A percentile compares a stretch with the other conserved stretches of the same genome.
phyloP scores from a whole-genome alignment of 2,113 vertebrate species.

The Theropithecus gelada region DNA sequence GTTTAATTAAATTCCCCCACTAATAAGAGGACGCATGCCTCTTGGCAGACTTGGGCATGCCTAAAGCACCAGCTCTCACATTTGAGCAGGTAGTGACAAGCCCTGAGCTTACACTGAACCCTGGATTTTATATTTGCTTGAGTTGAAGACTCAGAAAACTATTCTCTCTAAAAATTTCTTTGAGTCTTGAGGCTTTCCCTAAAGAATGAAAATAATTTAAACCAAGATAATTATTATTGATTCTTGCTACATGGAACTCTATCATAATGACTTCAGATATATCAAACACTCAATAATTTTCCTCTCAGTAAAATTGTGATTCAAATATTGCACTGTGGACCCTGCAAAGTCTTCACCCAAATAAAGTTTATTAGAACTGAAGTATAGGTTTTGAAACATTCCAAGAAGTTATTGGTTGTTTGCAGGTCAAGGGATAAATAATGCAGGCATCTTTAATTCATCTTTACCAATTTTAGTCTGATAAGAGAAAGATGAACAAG shows the following conservation, averaged over 20 bases:
- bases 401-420: not conserved
- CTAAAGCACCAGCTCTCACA: not conserved
- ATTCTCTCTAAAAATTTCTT: constrained; percentile 11
- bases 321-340: not conserved
- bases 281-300: not conserved
- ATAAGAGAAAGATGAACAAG: not conserved
- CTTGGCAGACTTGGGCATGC: not conserved
- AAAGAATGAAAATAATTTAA: constrained; percentile 36
- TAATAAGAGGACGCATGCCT: constrained; percentile 33
- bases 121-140: not conserved
- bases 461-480: not conserved
- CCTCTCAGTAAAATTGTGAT: not conserved
- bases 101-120: not conserved
- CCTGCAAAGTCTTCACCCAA: not conserved
- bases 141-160: not conserved
- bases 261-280: not conserved
- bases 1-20: constrained; percentile 62
- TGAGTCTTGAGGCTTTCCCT: not conserved
- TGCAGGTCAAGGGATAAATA: not conserved
- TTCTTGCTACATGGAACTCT: constrained; percentile 25
- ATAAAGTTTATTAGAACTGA: not conserved
- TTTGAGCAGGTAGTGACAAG: not conserved
- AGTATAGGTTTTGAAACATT: not conserved
- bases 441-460: not conserved
- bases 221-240: constrained; percentile 43